Percentiles rank a stretch among this genome's conserved stretches.
phyloP scores from a whole-genome alignment of 2,888 invertebrate genomes.

The Phalangium opilio region DNA sequence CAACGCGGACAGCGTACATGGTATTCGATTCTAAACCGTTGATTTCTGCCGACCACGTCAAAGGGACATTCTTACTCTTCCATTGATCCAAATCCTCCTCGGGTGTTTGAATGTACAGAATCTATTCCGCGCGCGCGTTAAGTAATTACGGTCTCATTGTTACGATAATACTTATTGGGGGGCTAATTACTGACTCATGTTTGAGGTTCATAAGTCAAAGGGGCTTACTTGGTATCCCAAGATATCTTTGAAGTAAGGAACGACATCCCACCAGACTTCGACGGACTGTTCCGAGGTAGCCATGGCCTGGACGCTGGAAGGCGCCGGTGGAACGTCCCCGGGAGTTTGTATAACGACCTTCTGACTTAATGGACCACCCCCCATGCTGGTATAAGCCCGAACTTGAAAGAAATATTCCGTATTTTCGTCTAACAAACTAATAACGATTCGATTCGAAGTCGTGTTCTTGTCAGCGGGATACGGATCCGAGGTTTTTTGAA shows the following conservation, averaged over 20 bases:
- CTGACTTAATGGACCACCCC: constrained; percentile 81
- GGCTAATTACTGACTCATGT: too few relatives aligned
- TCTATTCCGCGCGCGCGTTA: constrained; percentile 17
- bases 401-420: constrained; percentile 70
- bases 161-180: neutral
- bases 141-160: neutral
- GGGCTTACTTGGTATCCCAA: constrained; percentile 55
- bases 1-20: constrained; percentile 78
- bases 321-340: constrained; percentile 78
- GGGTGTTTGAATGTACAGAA: constrained; percentile 41
- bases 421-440: constrained; percentile 58
- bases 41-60: constrained; percentile 77
- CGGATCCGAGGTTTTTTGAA: constrained; percentile 67
- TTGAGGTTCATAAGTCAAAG: too few relatives aligned
- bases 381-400: constrained; percentile 75
- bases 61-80: constrained; percentile 67
- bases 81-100: constrained; percentile 84
- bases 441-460: constrained; percentile 33
- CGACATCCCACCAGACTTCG: constrained; percentile 43
- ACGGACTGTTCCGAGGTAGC: constrained; percentile 86
- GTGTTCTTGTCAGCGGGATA: constrained; percentile 60
- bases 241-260: constrained; percentile 21
- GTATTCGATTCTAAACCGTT: constrained; percentile 78
- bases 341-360: constrained; percentile 66
- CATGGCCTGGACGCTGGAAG: constrained; percentile 78